Evolutionary conservation across 2,888 invertebrate species (phyloP).

Genomic region (Coleophora deauratella): DNA sequence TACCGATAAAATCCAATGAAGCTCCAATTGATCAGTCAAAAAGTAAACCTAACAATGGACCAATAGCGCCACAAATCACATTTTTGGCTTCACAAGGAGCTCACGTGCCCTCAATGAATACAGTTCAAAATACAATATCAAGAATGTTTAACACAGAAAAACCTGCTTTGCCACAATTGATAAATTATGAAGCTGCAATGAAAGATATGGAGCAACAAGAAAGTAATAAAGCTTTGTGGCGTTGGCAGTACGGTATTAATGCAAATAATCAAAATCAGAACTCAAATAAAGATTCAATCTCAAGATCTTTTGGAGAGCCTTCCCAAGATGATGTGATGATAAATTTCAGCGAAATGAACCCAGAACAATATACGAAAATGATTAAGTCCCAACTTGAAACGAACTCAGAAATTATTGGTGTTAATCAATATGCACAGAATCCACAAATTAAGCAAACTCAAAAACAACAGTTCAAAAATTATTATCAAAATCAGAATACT

Average conservation of each 20-base stretch:
- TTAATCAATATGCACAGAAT: conserved; percentile 1
- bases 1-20: conserved; percentile 43
- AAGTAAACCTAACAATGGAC: conserved; percentile 39
- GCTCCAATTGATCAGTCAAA: conserved; percentile 41
- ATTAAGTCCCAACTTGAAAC: conserved; percentile 42
- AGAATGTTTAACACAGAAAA: conserved; percentile 51
- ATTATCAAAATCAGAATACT: conserved; percentile 10
- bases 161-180: conserved; percentile 49
- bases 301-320: conserved; percentile 51
- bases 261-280: conserved; percentile 33
- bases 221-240: conserved; percentile 54
- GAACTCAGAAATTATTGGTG: conserved; percentile 15
- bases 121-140: conserved; percentile 36
- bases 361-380: conserved; percentile 56
- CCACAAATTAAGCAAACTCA: conserved; percentile 1
- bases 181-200: conserved; percentile 54
- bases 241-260: conserved; percentile 62
- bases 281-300: conserved; percentile 55
- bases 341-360: conserved; percentile 60
- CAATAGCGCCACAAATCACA: conserved; percentile 62
- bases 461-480: conserved; percentile 15
- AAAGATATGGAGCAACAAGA: conserved; percentile 48
- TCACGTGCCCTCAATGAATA: conserved; percentile 44
- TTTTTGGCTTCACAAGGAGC: conserved; percentile 66
- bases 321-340: conserved; percentile 50